Base-by-base conservation (phyloP, 2,888 invertebrate genomes). In the Brachynemurus nebulosus region DNA sequence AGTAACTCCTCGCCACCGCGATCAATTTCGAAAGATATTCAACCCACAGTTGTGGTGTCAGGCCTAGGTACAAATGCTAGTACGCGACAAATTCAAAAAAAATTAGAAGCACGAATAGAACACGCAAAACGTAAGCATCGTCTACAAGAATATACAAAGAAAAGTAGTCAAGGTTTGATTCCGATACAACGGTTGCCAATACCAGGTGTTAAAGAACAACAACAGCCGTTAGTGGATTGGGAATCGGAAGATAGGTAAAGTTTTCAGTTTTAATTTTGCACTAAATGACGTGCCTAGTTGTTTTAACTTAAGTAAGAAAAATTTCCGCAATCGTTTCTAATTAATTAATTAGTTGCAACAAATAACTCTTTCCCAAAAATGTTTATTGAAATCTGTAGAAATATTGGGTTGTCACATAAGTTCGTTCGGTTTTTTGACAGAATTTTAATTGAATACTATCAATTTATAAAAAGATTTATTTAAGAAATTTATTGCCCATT, bases 151-250 rank as follows among this genome's bases (percentile, higher is more conserved):
- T 64, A 64, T 50, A n/a, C n/a, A n/a, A 64, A 63, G 49, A 56
- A 56, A 47, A 53, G 59, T 23, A 57, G 61, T 18, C 60, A 64
- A 14, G 62, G 64, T 37, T 58, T 69, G 34, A 67, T 69, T 49
- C 68, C 69, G n/a, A 67, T 69, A 34, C 68, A 69, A 51, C 61
- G 69, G 49, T 57, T 69, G 48, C 62, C 68, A 4, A 66, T 69
- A 49, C 69, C 69, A 11, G 64, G 64, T 30, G 64, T 60, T 20
- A 65, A 63, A 48, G 70, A 71, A 51, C 67, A 70, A 52, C 67
- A 70, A 52, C 72, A 73, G 52, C 74, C 74, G 5, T 57, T 76
- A 20, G 74, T 75, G 11, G 69, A 72, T 49, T 72, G 72, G 72
- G 40, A 40, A 14, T 68, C 69, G 23, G 71, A 71, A 52, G 71